Percentiles rank a stretch among this genome's conserved stretches.
These are phyloP conservation scores for Oncorhynchus mykiss DNA, from an alignment of 2,113 vertebrate genomes.

Conservation along the genomic window DNA sequence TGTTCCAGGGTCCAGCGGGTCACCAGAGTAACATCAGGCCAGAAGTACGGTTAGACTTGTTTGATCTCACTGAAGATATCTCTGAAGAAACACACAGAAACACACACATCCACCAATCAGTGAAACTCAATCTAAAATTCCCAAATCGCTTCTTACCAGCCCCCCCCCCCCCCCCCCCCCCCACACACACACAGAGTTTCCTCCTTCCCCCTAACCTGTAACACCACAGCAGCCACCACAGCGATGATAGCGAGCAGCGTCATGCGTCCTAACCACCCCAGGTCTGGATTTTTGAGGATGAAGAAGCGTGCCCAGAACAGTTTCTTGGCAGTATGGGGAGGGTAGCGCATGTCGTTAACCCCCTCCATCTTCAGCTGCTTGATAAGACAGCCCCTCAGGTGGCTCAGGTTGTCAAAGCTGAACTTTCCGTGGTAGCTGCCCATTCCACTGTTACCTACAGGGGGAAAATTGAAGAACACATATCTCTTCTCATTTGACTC, in stretches of 20 bases:
- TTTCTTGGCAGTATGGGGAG: slow-evolving; percentile 81
- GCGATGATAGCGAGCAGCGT: slow-evolving; percentile 63
- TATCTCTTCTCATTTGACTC: not conserved
- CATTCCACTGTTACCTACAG: slow-evolving; percentile 88
- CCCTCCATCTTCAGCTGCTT: slow-evolving; percentile 78
- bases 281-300: slow-evolving; percentile 65
- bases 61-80: slow-evolving; percentile 43
- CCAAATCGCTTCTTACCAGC: not conserved
- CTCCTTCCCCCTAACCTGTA: slow-evolving; percentile 60
- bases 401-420: slow-evolving; percentile 87
- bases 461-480: slow-evolving; percentile 8
- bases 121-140: not conserved
- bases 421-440: slow-evolving; percentile 83
- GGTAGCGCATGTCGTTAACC: slow-evolving; percentile 78
- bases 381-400: slow-evolving; percentile 81
- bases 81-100: slow-evolving; percentile 38
- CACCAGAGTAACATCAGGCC: not conserved
- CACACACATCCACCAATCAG: not conserved
- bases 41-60: not conserved
- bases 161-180: not conserved
- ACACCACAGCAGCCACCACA: slow-evolving; percentile 59
- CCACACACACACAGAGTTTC: no score
- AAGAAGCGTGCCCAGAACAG: slow-evolving; percentile 82
- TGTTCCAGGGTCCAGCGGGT: not conserved
- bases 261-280: slow-evolving; percentile 62